Evolutionary conservation across 2,797 vertebrate genomes (phyloP).

Genomic region (Acestrorhynchus altus): DNA sequence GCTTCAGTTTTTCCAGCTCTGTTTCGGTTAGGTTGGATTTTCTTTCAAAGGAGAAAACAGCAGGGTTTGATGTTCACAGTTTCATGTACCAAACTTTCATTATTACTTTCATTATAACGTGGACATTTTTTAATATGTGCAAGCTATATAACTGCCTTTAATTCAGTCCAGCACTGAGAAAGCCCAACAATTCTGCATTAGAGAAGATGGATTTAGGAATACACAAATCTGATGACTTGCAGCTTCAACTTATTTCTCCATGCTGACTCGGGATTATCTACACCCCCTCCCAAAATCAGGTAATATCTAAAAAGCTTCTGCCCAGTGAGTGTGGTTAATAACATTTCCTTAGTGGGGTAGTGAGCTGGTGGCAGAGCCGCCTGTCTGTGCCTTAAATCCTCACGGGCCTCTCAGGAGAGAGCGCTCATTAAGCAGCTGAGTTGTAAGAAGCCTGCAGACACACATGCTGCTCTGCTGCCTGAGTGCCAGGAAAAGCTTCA

Average conservation of each 20-base stretch:
- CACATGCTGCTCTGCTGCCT: slow-evolving; percentile 75
- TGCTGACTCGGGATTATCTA: slow-evolving; percentile 28
- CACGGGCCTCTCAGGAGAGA: slow-evolving; percentile 70
- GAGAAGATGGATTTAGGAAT: not conserved
- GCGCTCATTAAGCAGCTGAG: slow-evolving; percentile 78
- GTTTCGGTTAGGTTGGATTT: no score
- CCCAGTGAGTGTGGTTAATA: slow-evolving; percentile 45
- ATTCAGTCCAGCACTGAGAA: not conserved
- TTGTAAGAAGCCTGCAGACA: slow-evolving; percentile 80
- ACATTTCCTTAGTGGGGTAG: slow-evolving; percentile 35
- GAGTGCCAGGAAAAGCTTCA: slow-evolving; percentile 72
- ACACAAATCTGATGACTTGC: not conserved
- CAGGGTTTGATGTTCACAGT: no score
- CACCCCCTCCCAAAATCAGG: slow-evolving; percentile 15
- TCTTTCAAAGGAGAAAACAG: no score
- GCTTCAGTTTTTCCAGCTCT: no score
- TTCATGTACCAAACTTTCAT: no score
- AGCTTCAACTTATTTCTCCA: slow-evolving; percentile 24
- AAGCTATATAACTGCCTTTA: no score
- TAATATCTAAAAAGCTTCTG: slow-evolving; percentile 19
- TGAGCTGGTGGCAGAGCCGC: slow-evolving; percentile 30
- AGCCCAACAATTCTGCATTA: not conserved
- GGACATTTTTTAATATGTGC: no score
- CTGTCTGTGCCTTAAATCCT: slow-evolving; percentile 24
- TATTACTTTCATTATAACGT: no score